These are phyloP conservation scores for Cheilinus undulatus DNA, from an alignment of 2,113 vertebrate genomes.

Conservation along the genomic window DNA sequence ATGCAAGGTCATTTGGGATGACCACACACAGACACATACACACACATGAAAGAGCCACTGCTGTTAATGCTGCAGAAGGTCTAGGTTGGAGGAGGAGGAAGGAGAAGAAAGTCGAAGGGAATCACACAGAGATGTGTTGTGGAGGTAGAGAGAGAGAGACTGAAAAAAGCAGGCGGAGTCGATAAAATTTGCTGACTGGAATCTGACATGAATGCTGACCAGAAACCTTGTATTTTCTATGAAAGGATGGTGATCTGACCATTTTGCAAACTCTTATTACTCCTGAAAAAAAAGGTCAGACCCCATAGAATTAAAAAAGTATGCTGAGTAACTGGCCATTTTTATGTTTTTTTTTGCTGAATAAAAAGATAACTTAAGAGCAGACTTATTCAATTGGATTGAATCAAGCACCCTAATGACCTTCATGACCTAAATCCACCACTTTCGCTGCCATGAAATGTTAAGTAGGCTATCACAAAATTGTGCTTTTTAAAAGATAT, in stretches of 20 bases:
- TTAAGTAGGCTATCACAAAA: no score
- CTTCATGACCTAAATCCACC: no score
- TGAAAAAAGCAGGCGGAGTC: background rate
- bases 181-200: background rate
- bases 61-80: constrained; percentile 28
- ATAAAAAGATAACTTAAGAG: constrained; percentile 12
- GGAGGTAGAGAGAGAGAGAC: background rate
- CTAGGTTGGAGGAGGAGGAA: constrained; percentile 3
- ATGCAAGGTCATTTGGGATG: constrained; percentile 80
- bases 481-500: no score
- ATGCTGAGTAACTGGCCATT: background rate
- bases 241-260: no score
- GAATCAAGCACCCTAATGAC: no score
- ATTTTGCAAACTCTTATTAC: no score
- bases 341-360: background rate
- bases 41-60: constrained; percentile 2
- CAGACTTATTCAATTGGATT: no score
- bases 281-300: background rate
- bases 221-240: no score
- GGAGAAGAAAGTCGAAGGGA: constrained; percentile 1
- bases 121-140: constrained; percentile 7
- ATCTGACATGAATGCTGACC: no score
- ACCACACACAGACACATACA: constrained; percentile 16
- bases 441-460: no score
- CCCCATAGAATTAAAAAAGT: constrained; percentile 9